A percentile compares a stretch with the other conserved stretches of the same genome.
phyloP scores from a whole-genome alignment of 2,888 invertebrate species.

The Diplazon laetatorius region DNA sequence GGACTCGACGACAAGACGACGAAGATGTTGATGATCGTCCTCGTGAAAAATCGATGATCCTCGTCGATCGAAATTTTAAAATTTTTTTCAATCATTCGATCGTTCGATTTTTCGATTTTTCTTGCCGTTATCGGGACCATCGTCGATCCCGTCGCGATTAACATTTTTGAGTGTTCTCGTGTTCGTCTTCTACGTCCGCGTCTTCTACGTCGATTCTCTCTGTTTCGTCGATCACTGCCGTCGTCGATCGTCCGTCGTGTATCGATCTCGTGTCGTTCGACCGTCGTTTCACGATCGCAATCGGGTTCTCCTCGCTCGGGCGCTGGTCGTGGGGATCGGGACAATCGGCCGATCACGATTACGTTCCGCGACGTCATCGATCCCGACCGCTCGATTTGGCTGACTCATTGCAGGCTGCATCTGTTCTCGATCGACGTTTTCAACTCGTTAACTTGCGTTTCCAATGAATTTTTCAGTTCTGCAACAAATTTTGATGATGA shows the following conservation, averaged over 20 bases:
- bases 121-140: slow-evolving; percentile 32
- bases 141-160: slow-evolving; percentile 30
- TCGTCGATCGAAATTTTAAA: slow-evolving; percentile 26
- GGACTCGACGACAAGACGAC: slow-evolving; percentile 51
- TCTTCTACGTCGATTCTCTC: slow-evolving; percentile 61
- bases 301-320: slow-evolving; percentile 54
- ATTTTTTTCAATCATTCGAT: slow-evolving; percentile 21
- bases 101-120: too few species aligned
- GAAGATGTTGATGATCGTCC: slow-evolving; percentile 8
- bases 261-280: slow-evolving; percentile 38
- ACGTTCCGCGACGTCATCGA: slow-evolving; percentile 69
- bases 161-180: slow-evolving; percentile 34
- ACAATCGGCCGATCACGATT: slow-evolving; percentile 73
- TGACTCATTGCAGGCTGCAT: slow-evolving; percentile 96
- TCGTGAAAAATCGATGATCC: slow-evolving; percentile 4
- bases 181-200: slow-evolving; percentile 32
- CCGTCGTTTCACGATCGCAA: slow-evolving; percentile 31
- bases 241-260: slow-evolving; percentile 13
- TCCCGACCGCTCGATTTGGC: slow-evolving; percentile 72
- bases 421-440: slow-evolving; percentile 98
- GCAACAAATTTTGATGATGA: slow-evolving; percentile 84
- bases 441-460: slow-evolving; percentile 98
- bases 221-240: slow-evolving; percentile 62
- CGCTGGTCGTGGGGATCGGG: slow-evolving; percentile 69
- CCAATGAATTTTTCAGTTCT: slow-evolving; percentile 98